These are phyloP conservation scores for Axinella damicornis DNA, from an alignment of 37 sponge, comb jelly and placozoan genomes.

Conservation along the genomic window DNA sequence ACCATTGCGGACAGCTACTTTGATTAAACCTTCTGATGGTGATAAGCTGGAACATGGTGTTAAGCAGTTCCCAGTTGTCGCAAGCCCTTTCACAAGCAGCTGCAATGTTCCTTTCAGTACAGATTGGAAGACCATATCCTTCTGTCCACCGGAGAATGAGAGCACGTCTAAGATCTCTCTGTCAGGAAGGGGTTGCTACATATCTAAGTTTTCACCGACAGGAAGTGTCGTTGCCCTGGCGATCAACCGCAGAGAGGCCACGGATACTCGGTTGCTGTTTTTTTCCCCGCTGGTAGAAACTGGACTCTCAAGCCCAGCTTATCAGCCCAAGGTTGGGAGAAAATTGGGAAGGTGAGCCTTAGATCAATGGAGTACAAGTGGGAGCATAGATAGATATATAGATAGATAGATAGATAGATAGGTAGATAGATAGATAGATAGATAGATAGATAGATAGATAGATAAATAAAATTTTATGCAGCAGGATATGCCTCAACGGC, in stretches of 20 bases:
- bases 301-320: constrained; percentile 23
- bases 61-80: too few species aligned
- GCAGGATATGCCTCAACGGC: too few species aligned
- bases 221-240: constrained; percentile 51
- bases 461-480: too few species aligned
- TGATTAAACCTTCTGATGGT: too few species aligned
- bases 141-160: not conserved
- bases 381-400: too few species aligned
- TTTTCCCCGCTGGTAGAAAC: constrained; percentile 36
- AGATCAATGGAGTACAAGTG: too few species aligned
- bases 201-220: constrained; percentile 35
- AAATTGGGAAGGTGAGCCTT: constrained; percentile 47
- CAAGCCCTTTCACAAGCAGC: too few species aligned
- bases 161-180: not conserved
- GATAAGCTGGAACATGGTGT: too few species aligned
- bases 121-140: constrained; percentile 19
- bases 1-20: too few species aligned
- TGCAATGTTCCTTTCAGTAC: constrained; percentile 6
- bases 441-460: too few species aligned
- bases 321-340: not conserved
- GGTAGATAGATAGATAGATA: too few species aligned
- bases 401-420: too few species aligned
- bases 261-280: constrained; percentile 45
- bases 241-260: constrained; percentile 33
- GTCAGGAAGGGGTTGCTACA: constrained; percentile 18